Base-by-base conservation (phyloP, 2,797 vertebrate species). In the Staurois parvus region DNA sequence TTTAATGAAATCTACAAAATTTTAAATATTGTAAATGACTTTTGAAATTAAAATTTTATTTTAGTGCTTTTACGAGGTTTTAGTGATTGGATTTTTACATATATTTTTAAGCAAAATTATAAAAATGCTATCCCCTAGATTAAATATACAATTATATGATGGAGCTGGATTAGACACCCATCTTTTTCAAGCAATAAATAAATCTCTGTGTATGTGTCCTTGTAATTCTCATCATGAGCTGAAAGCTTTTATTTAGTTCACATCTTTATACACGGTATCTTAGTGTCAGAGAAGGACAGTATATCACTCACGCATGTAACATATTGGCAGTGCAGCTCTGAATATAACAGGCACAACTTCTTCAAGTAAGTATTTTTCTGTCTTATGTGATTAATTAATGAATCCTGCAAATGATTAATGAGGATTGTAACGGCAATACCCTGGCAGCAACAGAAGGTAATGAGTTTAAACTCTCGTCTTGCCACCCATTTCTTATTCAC, bases 391-490 rank as follows among this genome's bases (percentile, higher is more conserved):
- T 82, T 95, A 92, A 94, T 93, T 93, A 90, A 94, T 93, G 92
- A 94, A 89, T 72, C 89, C 73, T 68, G 87, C 91, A 92, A 95
- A 95, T 95, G 94, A 94, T 95, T 94, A 87, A 94, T 95, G 92
- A 90, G 88, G 85, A 88, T 88, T 89, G 92, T 93, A 94, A 94
- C 88, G 92, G 89, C 92, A 94, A 89, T 81, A 91, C 86, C 81
- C 84, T 62, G 76, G 85, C 84, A 91, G 89, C 85, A 89, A 90
- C 85, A 62, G 88, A 93, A 88, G 86, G 92, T 90, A 92, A 90
- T 66, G 87, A 87, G 73, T 89, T 92, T 92, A 91, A 87, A 90
- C 89, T 91, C 89, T 89, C 88, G 90, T 89, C 88, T 89, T 8
- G 56, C 85, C 28, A 78, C 85, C 67, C 66, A 24, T 88, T 87